Conservation (phyloP, 2,113 vertebrate genomes). For the Prionailurus bengalensis region DNA sequence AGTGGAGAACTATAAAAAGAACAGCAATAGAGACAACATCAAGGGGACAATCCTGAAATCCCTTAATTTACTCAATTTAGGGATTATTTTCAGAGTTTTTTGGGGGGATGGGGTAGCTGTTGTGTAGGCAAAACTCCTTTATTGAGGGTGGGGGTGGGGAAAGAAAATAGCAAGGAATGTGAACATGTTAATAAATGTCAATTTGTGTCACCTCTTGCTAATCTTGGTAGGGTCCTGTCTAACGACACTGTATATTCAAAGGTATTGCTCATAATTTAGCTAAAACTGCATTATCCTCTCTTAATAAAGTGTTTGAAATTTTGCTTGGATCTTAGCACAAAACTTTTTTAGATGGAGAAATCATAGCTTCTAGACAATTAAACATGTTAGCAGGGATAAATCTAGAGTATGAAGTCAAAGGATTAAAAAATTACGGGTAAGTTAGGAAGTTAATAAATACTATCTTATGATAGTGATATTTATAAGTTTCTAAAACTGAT, state of each 20-base stretch:
- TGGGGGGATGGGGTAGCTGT: accelerated
- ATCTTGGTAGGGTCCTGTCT: not conserved
- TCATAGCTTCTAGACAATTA: not conserved
- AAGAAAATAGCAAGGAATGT: not conserved
- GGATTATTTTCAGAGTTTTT: not conserved
- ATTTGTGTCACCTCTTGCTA: not conserved
- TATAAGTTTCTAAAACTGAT: not conserved
- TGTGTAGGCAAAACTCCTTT: not conserved
- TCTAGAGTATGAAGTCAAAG: not conserved
- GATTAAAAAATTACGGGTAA: not conserved
- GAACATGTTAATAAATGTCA: not conserved
- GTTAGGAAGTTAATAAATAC: not conserved
- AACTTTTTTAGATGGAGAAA: not conserved
- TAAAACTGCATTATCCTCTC: not conserved
- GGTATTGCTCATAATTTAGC: not conserved
- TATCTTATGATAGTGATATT: not conserved
- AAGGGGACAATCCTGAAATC: not conserved
- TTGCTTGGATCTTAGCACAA: not conserved
- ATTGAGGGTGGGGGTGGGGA: not conserved
- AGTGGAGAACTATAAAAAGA: not conserved
- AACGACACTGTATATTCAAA: not conserved
- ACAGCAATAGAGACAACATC: not conserved
- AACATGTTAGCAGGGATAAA: not conserved
- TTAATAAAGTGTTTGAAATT: not conserved
- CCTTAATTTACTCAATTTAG: not conserved